Evolutionary conservation across 2,113 vertebrate genomes (phyloP).

Genomic region (Henicopernis longicauda): DNA sequence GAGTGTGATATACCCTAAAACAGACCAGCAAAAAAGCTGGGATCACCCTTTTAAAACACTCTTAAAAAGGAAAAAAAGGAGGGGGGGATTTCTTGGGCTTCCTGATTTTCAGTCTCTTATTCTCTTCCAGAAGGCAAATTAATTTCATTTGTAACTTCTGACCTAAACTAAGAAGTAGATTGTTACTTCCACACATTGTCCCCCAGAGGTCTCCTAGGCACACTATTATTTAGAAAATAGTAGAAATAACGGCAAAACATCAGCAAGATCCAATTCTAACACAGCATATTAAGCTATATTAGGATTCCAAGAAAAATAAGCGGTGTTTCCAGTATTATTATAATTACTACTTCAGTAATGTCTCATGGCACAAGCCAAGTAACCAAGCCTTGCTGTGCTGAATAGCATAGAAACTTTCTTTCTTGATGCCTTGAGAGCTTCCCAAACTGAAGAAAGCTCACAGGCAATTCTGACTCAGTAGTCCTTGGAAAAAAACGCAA

Average conservation of each 20-base stretch:
- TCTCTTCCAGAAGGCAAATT: neutral
- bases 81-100: neutral
- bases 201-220: neutral
- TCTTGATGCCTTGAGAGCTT: neutral
- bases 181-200: neutral
- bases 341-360: neutral
- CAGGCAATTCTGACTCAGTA: neutral
- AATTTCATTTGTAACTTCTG: neutral
- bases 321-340: neutral
- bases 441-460: neutral
- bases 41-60: neutral
- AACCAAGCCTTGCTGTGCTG: neutral
- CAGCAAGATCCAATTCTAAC: neutral
- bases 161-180: neutral
- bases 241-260: neutral
- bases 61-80: neutral
- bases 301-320: neutral
- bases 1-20: neutral
- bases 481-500: neutral
- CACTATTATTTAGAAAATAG: neutral
- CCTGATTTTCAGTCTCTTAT: neutral
- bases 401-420: neutral
- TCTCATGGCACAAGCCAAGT: neutral
- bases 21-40: neutral
- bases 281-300: neutral